phyloP scores from a whole-genome alignment of 2,797 vertebrate genomes.

The Hybognathus amarus region DNA sequence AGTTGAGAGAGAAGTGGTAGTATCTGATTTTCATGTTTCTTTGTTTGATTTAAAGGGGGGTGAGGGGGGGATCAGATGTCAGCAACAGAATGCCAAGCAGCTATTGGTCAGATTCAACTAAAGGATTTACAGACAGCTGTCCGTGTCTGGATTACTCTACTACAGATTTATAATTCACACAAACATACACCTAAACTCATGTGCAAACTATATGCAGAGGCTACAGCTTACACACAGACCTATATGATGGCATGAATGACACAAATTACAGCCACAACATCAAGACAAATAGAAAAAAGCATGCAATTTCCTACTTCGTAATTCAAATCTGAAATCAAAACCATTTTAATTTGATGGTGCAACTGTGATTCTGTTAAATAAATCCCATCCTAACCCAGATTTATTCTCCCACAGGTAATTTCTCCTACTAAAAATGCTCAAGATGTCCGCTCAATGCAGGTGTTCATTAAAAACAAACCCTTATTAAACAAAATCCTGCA shows the following conservation, averaged over 20 bases:
- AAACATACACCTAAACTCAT: constrained; percentile 8
- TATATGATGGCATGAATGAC: background rate
- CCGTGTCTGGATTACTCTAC: constrained; percentile 49
- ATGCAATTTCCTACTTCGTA: background rate
- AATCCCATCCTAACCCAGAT: constrained; percentile 12
- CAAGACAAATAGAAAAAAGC: constrained; percentile 7
- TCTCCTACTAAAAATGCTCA: background rate
- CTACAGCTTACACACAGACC: background rate
- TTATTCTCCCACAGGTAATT: background rate
- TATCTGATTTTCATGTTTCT: constrained; percentile 30
- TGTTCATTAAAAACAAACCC: background rate
- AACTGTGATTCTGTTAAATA: background rate
- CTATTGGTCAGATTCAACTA: constrained; percentile 43
- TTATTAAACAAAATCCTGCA: background rate
- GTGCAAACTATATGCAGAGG: constrained; percentile 11
- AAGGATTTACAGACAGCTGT: constrained; percentile 56
- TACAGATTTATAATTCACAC: constrained; percentile 27
- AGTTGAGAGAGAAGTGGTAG: background rate
- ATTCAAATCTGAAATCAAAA: constrained; percentile 8
- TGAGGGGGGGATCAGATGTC: constrained; percentile 43
- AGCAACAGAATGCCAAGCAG: constrained; percentile 42
- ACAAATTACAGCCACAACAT: background rate
- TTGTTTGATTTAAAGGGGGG: constrained; percentile 39
- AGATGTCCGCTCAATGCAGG: background rate
- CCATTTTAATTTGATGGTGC: background rate